Evolutionary conservation across 2,797 vertebrate species (phyloP).

Genomic region (Anolis apletophallus): DNA sequence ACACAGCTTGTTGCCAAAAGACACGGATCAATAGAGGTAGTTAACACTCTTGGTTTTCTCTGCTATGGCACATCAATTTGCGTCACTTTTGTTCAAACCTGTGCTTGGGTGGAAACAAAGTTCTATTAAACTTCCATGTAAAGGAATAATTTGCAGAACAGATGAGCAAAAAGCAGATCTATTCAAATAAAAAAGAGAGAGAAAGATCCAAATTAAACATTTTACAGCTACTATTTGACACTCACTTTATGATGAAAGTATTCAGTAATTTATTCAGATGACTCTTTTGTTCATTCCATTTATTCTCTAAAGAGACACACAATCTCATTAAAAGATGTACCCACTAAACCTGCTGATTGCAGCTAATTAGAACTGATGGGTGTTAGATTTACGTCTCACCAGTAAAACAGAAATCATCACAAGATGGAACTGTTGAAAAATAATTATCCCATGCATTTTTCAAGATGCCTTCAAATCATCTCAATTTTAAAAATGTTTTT

Average conservation of each 20-base stretch:
- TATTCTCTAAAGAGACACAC: background rate
- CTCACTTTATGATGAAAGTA: background rate
- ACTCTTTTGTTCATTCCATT: background rate
- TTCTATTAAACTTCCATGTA: background rate
- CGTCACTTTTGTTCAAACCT: background rate
- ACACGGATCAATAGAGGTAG: too few relatives aligned
- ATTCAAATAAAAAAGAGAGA: background rate
- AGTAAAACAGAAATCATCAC: too few relatives aligned
- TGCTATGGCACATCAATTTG: background rate
- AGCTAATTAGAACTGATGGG: background rate
- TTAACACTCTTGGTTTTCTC: background rate
- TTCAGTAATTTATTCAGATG: background rate
- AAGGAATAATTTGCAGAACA: background rate
- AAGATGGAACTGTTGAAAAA: too few relatives aligned
- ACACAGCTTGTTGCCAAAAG: background rate
- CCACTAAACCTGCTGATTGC: background rate
- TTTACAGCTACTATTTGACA: background rate
- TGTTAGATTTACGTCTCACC: background rate
- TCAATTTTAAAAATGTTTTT: too few relatives aligned
- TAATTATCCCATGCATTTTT: too few relatives aligned
- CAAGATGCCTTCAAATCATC: too few relatives aligned
- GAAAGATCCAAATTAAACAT: background rate
- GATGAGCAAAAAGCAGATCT: background rate
- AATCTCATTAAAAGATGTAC: background rate
- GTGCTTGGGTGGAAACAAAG: background rate